phyloP scores from a whole-genome alignment of 2,797 vertebrate species.

The Gymnocypris eckloni region DNA sequence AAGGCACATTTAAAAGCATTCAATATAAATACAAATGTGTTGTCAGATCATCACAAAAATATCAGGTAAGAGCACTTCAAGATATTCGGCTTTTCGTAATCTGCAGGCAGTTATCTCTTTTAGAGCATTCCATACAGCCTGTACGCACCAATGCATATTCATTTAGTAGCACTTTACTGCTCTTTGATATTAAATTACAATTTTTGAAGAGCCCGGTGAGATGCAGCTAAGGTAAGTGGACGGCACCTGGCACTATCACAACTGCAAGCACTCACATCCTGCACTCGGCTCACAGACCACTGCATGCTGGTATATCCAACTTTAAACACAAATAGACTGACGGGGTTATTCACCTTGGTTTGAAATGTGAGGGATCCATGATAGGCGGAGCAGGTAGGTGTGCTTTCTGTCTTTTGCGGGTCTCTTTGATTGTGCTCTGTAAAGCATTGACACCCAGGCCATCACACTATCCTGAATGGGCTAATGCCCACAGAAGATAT shows the following conservation, averaged over 20 bases:
- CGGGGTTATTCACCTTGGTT: constrained; percentile 34
- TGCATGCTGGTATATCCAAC: constrained; percentile 56
- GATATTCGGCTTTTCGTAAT: constrained; percentile 12
- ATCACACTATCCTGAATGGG: constrained; percentile 52
- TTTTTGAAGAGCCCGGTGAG: constrained; percentile 42
- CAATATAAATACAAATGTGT: constrained; percentile 4
- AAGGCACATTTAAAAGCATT: background rate
- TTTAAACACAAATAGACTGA: constrained; percentile 34
- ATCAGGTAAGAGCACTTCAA: constrained; percentile 59
- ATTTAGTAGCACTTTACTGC: constrained; percentile 37
- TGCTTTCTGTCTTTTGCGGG: constrained; percentile 59
- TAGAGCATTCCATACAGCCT: constrained; percentile 28
- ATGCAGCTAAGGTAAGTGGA: constrained; percentile 59
- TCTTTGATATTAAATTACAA: constrained; percentile 44
- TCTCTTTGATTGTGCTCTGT: constrained; percentile 48
- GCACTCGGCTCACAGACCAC: constrained; percentile 43
- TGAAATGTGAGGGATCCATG: constrained; percentile 50
- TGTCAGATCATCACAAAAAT: constrained; percentile 33
- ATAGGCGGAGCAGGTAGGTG: constrained; percentile 63
- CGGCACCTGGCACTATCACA: constrained; percentile 24
- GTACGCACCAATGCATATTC: constrained; percentile 15
- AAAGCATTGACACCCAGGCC: constrained; percentile 44
- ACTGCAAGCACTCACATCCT: constrained; percentile 37
- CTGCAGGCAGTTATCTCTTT: constrained; percentile 52
- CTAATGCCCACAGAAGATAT: constrained; percentile 47